A percentile compares a stretch with the other conserved stretches of the same genome.
These are phyloP conservation scores for Ivindomyrus marchei DNA, from an alignment of 2,113 vertebrate species.

Conservation along the genomic window DNA sequence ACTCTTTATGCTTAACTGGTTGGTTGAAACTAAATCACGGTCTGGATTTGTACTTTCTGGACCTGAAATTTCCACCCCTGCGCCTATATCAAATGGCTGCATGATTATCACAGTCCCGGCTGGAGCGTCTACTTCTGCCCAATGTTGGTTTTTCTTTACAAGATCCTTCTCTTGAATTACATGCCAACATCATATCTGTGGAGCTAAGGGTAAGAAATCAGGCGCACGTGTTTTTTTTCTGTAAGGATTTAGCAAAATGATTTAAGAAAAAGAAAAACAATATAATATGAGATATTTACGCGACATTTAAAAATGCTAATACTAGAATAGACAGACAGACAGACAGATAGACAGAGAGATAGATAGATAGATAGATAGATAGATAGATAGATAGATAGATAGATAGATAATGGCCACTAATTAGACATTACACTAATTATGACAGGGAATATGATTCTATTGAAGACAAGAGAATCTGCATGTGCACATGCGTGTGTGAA, in stretches of 20 bases:
- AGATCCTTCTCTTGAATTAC: neutral
- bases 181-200: neutral
- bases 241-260: neutral
- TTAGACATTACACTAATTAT: neutral
- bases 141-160: neutral
- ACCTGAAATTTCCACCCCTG: too few species aligned
- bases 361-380: too few species aligned
- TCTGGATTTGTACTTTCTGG: too few species aligned
- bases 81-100: neutral
- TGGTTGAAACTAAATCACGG: too few species aligned
- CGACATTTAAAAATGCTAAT: neutral
- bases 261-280: neutral
- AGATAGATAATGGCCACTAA: neutral
- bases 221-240: neutral
- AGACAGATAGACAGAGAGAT: neutral
- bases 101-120: neutral
- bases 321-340: slow-evolving; percentile 47
- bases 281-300: neutral
- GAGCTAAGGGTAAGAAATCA: neutral
- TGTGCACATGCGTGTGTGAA: neutral
- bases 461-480: neutral
- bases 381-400: neutral
- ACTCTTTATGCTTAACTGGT: too few species aligned
- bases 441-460: neutral
- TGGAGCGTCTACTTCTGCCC: neutral